Evolutionary conservation across 2,113 vertebrate genomes (phyloP), one percentile per base, ranked within the genome.

Genomic region (Dinomys branickii): DNA sequence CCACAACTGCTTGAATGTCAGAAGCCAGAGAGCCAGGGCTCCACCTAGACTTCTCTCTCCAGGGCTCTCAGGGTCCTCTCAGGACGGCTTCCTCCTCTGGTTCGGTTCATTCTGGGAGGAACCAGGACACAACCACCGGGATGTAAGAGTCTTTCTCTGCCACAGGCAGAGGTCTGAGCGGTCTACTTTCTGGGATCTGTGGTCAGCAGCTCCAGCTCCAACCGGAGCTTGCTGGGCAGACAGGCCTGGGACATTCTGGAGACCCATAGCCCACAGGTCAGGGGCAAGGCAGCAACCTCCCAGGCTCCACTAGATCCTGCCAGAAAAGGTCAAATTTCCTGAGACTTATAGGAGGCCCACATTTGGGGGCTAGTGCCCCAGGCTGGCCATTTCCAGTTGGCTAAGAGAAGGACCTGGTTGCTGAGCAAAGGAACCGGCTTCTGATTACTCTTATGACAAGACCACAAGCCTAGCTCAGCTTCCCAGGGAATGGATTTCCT

Each of bases 281-380:
- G 82, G 61, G 83, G 50, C 85, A 95, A 93, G 86, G 35, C 87
- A 83, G 80, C 13, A 35, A 96, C 90, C 58, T 93, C 65, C 50
- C 2, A 19, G 94, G 88, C 52, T 96, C 85, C 56, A 17, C 67
- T 91, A 82, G 88, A 96, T 97, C 81, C 56, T 59, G 73, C 88
- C 3, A 3, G 95, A 92, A 97, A 96, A 96, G 35, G 93, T 94
- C 0, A 0, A 44, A 54, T 97, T 97, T 97, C 95, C 97, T 38
- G 84, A 61, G 96, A 81, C 94, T 92, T 87, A 88, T 91, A 71
- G 33, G 95, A 96, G 91, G 75, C 81, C 88, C 95, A 90, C 4
- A 13, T 8, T 77, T 87, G 90, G 63, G 81, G 85, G 63, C 69
- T 89, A 73, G 63, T 0, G 12, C 47, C 58, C 16, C 41, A 77